Percentiles rank a stretch among this genome's conserved stretches.
phyloP scores from a whole-genome alignment of 1,140 invertebrate genomes.

The Brachionus rotundiformis region DNA sequence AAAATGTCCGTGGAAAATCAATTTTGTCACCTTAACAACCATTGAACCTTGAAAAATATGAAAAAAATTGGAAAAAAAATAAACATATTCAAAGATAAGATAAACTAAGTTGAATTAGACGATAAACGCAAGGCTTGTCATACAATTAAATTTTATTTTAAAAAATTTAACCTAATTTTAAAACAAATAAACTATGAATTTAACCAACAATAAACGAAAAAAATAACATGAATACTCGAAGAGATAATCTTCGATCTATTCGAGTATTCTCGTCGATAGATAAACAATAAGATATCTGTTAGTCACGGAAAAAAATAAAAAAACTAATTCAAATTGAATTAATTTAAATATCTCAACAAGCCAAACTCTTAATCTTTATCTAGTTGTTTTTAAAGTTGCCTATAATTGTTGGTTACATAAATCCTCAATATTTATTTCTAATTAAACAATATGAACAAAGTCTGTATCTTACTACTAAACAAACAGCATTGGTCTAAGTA shows the following conservation, averaged over 20 bases:
- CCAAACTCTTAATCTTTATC: constrained; percentile 36
- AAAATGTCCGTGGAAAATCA: not conserved
- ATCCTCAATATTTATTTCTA: constrained; percentile 40
- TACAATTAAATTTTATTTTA: constrained; percentile 23
- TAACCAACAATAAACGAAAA: constrained; percentile 20
- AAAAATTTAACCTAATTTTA: constrained; percentile 31
- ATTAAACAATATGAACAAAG: not conserved
- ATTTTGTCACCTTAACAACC: not conserved
- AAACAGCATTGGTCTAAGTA: constrained; percentile 1
- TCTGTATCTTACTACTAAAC: not conserved
- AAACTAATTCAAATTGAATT: constrained; percentile 23
- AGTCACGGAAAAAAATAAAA: constrained; percentile 32
- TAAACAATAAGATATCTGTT: constrained; percentile 3
- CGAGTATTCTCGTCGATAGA: not conserved
- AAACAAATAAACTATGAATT: constrained; percentile 25
- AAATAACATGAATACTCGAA: constrained; percentile 23
- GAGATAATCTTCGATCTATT: constrained; percentile 33
- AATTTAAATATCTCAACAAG: constrained; percentile 7
- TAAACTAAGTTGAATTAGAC: not conserved
- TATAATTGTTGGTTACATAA: constrained; percentile 36
- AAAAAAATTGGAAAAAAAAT: not conserved
- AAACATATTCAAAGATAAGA: not conserved
- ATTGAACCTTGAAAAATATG: not conserved
- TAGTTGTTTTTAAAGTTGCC: constrained; percentile 21
- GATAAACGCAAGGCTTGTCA: not conserved